Evolutionary conservation across 2,797 vertebrate species (phyloP).

Genomic region (Enteromius mattozi): DNA sequence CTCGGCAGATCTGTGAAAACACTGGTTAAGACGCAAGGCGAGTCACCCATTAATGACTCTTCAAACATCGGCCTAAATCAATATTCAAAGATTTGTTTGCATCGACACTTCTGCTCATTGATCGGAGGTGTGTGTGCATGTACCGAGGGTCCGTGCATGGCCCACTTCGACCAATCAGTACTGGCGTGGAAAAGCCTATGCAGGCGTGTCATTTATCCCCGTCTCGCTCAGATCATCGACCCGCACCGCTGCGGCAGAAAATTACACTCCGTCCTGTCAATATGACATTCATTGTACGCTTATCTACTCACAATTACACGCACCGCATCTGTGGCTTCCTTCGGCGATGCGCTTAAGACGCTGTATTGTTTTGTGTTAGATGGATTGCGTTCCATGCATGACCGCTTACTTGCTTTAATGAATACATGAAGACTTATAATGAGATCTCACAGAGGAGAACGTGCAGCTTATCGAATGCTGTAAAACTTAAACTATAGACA

Average conservation of each 20-base stretch:
- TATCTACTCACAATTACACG: slow-evolving; percentile 65
- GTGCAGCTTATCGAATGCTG: slow-evolving; percentile 38
- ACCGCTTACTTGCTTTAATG: slow-evolving; percentile 46
- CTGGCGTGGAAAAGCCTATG: background rate
- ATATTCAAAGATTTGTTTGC: slow-evolving; percentile 63
- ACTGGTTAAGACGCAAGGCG: slow-evolving; percentile 5
- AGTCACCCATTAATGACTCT: slow-evolving; percentile 58
- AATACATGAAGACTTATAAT: slow-evolving; percentile 49
- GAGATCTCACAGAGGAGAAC: slow-evolving; percentile 41
- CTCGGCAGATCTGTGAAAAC: slow-evolving; percentile 46
- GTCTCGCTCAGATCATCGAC: slow-evolving; percentile 1
- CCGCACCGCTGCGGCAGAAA: slow-evolving; percentile 41
- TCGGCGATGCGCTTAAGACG: slow-evolving; percentile 59
- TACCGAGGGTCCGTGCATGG: background rate
- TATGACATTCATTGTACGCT: slow-evolving; percentile 62
- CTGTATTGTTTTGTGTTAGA: slow-evolving; percentile 65
- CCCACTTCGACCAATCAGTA: background rate
- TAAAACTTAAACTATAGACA: slow-evolving; percentile 38
- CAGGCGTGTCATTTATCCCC: slow-evolving; percentile 16
- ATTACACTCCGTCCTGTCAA: slow-evolving; percentile 51
- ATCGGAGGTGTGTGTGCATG: slow-evolving; percentile 6
- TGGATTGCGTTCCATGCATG: slow-evolving; percentile 63
- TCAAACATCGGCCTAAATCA: slow-evolving; percentile 35
- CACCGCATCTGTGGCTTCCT: slow-evolving; percentile 57
- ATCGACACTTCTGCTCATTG: slow-evolving; percentile 51